Evolutionary conservation across 2,113 vertebrate species (phyloP).

Genomic region (Triplophysa dalaica): DNA sequence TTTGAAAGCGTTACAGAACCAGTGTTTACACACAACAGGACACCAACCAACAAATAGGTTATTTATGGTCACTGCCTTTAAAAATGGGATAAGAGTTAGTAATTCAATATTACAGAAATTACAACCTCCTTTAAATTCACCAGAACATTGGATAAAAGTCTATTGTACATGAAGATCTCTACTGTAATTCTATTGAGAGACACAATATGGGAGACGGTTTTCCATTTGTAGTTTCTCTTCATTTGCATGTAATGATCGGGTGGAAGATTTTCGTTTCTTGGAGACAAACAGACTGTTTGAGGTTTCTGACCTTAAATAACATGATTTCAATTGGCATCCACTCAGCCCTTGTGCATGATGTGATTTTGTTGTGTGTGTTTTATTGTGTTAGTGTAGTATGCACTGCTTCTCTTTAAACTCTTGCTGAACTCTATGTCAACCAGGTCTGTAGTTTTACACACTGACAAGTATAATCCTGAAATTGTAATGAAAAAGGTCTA

Average conservation of each 20-base stretch:
- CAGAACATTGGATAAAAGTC: neutral
- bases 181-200: constrained; percentile 16
- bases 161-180: constrained; percentile 6
- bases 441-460: constrained; percentile 36
- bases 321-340: constrained; percentile 42
- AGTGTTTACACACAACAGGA: neutral
- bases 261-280: constrained; percentile 4
- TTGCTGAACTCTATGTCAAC: constrained; percentile 41
- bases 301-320: constrained; percentile 44
- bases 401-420: constrained; percentile 40
- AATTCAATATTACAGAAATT: neutral
- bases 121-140: constrained; percentile 4
- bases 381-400: constrained; percentile 28
- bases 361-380: constrained; percentile 24
- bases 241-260: neutral
- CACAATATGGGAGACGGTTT: neutral
- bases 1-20: neutral
- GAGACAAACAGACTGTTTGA: constrained; percentile 8
- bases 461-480: constrained; percentile 35
- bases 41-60: neutral
- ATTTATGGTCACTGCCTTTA: neutral
- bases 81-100: no score
- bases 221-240: constrained; percentile 10
- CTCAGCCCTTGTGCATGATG: constrained; percentile 38
- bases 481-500: constrained; percentile 36